Conservation (phyloP, 2,113 vertebrate genomes). For the Myrmophylax atrothorax region DNA sequence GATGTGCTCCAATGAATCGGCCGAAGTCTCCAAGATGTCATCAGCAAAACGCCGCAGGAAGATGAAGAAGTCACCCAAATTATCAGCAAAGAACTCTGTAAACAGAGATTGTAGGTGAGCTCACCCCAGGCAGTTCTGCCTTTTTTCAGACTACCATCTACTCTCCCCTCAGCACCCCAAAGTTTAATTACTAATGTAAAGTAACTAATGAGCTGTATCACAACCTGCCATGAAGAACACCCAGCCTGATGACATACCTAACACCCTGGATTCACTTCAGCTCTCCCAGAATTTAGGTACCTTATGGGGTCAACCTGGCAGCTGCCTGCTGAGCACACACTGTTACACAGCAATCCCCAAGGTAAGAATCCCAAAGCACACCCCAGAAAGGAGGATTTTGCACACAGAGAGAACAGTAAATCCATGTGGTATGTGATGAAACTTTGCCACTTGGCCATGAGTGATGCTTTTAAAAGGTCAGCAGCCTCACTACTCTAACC, state of each 20-base stretch:
- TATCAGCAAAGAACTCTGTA: slow-evolving; percentile 97
- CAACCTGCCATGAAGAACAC: background rate
- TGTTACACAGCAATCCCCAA: background rate
- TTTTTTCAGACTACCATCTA: background rate
- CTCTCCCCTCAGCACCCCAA: background rate
- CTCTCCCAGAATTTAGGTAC: background rate
- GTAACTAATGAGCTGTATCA: background rate
- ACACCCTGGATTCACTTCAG: rapidly evolving
- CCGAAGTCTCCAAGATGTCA: slow-evolving; percentile 90
- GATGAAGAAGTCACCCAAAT: slow-evolving; percentile 95
- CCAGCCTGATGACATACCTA: too few relatives aligned
- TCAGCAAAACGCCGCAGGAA: slow-evolving; percentile 95
- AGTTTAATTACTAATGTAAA: too few relatives aligned
- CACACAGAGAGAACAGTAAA: background rate
- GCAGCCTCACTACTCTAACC: background rate
- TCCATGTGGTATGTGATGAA: rapidly evolving
- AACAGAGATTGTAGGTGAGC: background rate
- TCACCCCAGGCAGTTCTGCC: background rate
- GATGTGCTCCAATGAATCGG: slow-evolving; percentile 89
- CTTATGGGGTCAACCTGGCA: background rate
- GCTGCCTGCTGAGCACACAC: background rate
- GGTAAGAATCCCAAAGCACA: background rate
- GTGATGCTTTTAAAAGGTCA: background rate
- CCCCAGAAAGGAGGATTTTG: background rate
- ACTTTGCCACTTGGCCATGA: rapidly evolving